Base-by-base conservation (phyloP, 2,113 vertebrate genomes). In the Semnornis frantzii region DNA sequence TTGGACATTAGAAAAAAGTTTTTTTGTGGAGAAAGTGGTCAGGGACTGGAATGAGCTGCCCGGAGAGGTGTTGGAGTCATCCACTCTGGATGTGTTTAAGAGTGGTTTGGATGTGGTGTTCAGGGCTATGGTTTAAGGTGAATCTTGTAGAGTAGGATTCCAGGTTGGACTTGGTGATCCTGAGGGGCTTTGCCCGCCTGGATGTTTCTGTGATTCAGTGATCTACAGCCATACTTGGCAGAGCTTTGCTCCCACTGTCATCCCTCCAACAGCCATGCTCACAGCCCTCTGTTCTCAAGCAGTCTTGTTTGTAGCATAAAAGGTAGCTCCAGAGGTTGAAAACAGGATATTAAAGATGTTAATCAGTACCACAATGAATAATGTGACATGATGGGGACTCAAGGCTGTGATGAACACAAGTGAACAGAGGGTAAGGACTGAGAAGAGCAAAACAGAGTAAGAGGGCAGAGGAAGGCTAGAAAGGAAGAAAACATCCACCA, bases 331-430 rank as follows among this genome's bases (percentile, higher is more conserved):
- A 28, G 58, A 15, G 24, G 60, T 44, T 87, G 63, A 73, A 73
- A 87, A 66, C 82, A 85, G 89, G 89, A 87, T 94, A 89, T 94
- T 94, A 89, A 87, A 94, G 64, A 91, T 94, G 64, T 44, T 81
- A 85, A 91, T 95, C 93, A 81, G 72, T 91, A 70, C 57, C 60
- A 31, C 57, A 48, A 9, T 13, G 28, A 87, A 44, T 58, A 87
- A 39, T 20, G 25, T 20, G 13, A 33, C 37, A 52, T 57, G 42
- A 30, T 66, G 54, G 63, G 30, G 37, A 30, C 42, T 57, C 24
- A 70, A 72, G 37, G 48, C 54, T 79, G 15, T 9, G 68, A 66
- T 87, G 72, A 69, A 69, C 31, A 54, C 13, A 54, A 39, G 21
- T 12, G 33, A 82, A 27, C 13, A 0, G 4, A 79, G 15, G 48